Conservation (phyloP, 2,888 invertebrate genomes). For the Leucophora obtusa region DNA sequence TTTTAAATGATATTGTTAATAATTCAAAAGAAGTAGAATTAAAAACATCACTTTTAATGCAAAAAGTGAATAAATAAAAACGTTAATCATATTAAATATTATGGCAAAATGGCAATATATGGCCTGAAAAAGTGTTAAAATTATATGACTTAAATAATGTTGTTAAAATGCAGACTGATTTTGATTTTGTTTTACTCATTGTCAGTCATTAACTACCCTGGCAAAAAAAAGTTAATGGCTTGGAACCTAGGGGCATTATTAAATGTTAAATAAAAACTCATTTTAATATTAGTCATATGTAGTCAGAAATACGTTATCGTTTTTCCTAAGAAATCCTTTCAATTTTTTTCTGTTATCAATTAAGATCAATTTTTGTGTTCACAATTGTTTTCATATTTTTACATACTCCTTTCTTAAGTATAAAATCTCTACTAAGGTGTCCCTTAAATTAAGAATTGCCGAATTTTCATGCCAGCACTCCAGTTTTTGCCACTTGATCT, state of each 20-base stretch:
- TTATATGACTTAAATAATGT: conserved; percentile 48
- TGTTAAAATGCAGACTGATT: neutral
- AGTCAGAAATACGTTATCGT: neutral
- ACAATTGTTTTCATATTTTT: neutral
- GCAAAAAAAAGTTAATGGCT: conserved; percentile 49
- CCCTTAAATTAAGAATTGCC: too few relatives aligned
- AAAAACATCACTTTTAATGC: conserved; percentile 42
- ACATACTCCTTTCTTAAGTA: neutral
- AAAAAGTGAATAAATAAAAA: conserved; percentile 17
- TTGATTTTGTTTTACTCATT: neutral
- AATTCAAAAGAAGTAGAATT: conserved; percentile 45
- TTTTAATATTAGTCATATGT: conserved; percentile 43
- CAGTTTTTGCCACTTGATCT: too few relatives aligned
- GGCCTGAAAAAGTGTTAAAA: conserved; percentile 58
- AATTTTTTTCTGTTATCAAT: conserved; percentile 42
- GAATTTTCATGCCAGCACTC: too few relatives aligned
- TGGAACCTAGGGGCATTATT: conserved; percentile 54
- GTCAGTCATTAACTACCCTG: neutral
- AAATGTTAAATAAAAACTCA: conserved; percentile 13
- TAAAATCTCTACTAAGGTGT: too few relatives aligned
- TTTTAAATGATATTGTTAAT: conserved; percentile 57
- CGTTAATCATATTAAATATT: conserved; percentile 58
- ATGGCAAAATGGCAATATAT: conserved; percentile 42
- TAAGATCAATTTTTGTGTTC: neutral
- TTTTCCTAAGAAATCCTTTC: conserved; percentile 55